These are phyloP conservation scores for Carcinoscorpius rotundicauda DNA, from an alignment of 1,140 invertebrate genomes.

Conservation along the genomic window DNA sequence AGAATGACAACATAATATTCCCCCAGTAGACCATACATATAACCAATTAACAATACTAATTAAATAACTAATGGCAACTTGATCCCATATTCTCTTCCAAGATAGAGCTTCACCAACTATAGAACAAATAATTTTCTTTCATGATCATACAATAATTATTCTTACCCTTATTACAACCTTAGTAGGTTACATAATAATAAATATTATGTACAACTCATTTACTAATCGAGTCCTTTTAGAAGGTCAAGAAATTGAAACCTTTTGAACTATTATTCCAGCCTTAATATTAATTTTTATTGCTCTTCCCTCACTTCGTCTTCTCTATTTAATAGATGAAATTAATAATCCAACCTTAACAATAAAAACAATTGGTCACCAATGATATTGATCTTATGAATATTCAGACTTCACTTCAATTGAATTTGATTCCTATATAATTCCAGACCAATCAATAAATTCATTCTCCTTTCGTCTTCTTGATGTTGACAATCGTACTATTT, in stretches of 20 bases:
- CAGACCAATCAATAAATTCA: slow-evolving; percentile 28
- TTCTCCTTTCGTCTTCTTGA: slow-evolving; percentile 49
- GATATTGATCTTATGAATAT: slow-evolving; percentile 55
- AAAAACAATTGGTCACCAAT: slow-evolving; percentile 51
- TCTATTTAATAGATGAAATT: slow-evolving; percentile 49
- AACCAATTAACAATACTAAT: slow-evolving; percentile 41
- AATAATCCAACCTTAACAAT: slow-evolving; percentile 39
- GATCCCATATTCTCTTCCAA: slow-evolving; percentile 41
- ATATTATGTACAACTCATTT: slow-evolving; percentile 36
- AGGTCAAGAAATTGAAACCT: slow-evolving; percentile 44
- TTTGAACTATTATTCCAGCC: slow-evolving; percentile 47
- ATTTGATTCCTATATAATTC: slow-evolving; percentile 51
- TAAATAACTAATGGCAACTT: slow-evolving; percentile 37
- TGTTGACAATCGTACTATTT: slow-evolving; percentile 45
- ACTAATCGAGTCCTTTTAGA: slow-evolving; percentile 34
- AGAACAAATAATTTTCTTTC: slow-evolving; percentile 47
- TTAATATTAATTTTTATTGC: slow-evolving; percentile 49
- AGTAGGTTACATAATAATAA: slow-evolving; percentile 31
- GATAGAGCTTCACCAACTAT: slow-evolving; percentile 44
- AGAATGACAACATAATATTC: slow-evolving; percentile 44
- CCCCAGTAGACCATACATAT: slow-evolving; percentile 43
- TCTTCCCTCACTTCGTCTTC: slow-evolving; percentile 38
- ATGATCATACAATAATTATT: slow-evolving; percentile 43
- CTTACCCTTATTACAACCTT: slow-evolving; percentile 33
- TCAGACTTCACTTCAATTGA: slow-evolving; percentile 43